Percentiles rank a stretch among this genome's conserved stretches.
These are phyloP conservation scores for Plecotus auritus DNA, from an alignment of 2,113 vertebrate species.

Conservation along the genomic window DNA sequence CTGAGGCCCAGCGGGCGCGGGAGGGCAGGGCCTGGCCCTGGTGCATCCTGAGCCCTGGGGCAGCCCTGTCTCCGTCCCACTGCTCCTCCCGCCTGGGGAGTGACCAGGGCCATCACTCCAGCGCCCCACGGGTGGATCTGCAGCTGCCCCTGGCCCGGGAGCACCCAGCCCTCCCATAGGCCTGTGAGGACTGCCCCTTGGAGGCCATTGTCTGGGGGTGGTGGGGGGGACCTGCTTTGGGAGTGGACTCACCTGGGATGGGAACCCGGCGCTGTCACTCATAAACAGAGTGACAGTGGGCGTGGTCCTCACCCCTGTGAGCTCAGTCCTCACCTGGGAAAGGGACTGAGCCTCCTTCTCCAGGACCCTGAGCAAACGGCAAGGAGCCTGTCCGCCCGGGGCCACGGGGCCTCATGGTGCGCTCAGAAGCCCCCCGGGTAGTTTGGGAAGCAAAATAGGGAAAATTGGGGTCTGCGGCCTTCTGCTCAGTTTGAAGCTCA, in stretches of 20 bases:
- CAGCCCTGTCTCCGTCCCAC: background rate
- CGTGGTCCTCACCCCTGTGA: background rate
- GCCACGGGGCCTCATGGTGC: rapidly evolving
- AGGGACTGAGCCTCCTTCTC: background rate
- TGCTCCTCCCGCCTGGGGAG: too few relatives aligned
- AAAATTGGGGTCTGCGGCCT: background rate
- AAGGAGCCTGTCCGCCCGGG: background rate
- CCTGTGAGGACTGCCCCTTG: background rate
- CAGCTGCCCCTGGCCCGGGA: background rate
- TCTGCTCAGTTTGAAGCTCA: background rate
- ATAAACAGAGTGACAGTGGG: background rate
- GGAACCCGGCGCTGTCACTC: background rate
- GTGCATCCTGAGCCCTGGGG: background rate
- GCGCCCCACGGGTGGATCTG: background rate
- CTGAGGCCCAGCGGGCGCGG: background rate
- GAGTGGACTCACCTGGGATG: background rate
- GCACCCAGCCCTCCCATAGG: background rate
- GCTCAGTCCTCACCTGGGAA: background rate
- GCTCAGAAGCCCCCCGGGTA: background rate
- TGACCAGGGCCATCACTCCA: background rate
- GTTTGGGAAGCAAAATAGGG: background rate
- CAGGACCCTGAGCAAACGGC: rapidly evolving
- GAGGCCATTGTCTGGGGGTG: background rate
- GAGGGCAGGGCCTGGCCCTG: background rate
- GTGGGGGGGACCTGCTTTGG: background rate